Evolutionary conservation across 2,113 vertebrate species (phyloP).

Genomic region (Pseudopipra pipra): DNA sequence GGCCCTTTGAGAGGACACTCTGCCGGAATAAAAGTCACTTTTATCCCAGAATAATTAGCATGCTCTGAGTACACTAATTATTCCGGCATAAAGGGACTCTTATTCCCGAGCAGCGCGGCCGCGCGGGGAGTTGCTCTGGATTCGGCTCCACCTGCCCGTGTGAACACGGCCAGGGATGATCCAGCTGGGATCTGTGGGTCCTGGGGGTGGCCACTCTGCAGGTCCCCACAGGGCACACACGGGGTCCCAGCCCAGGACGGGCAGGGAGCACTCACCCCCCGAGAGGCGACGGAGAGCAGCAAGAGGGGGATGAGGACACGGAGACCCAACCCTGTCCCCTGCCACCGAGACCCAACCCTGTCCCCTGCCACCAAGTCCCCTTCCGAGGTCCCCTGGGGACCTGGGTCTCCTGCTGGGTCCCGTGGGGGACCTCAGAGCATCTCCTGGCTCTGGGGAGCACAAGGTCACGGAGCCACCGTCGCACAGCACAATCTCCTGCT

Average conservation of each 20-base stretch:
- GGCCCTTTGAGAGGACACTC: slow-evolving; percentile 64
- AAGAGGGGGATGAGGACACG: rapidly evolving
- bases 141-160: slow-evolving; percentile 28
- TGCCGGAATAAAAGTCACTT: slow-evolving; percentile 65
- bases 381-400: not conserved
- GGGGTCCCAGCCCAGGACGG: rapidly evolving
- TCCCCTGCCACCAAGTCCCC: not conserved
- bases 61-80: slow-evolving; percentile 58
- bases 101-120: slow-evolving; percentile 23
- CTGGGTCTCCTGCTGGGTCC: rapidly evolving
- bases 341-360: not conserved
- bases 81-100: slow-evolving; percentile 55
- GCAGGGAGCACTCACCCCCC: not conserved
- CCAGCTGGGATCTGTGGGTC: not conserved
- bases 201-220: not conserved
- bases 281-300: not conserved
- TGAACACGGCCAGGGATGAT: not conserved
- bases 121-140: not conserved
- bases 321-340: not conserved
- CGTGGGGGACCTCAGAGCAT: not conserved
- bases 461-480: not conserved
- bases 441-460: not conserved
- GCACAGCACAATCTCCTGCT: rapidly evolving
- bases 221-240: rapidly evolving
- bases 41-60: slow-evolving; percentile 57